Evolutionary conservation across 2,113 vertebrate genomes (phyloP).

Genomic region (Syngnathus scovelli): DNA sequence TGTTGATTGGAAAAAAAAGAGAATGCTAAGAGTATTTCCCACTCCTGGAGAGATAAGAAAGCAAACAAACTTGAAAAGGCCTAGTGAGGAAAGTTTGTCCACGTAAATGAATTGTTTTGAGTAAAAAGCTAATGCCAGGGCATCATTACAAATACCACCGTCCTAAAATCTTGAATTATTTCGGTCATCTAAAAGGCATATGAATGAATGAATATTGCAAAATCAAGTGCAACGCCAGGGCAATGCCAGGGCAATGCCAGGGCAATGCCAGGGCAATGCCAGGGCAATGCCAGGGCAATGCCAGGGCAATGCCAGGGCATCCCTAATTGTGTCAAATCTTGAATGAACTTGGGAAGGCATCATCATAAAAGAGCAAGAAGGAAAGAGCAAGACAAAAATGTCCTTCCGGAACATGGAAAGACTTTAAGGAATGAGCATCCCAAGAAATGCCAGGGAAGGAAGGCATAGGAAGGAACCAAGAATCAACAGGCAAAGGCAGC

Average conservation of each 20-base stretch:
- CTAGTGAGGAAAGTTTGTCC: neutral
- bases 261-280: too few species aligned
- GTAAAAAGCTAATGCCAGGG: neutral
- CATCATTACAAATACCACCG: neutral
- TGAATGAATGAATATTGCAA: neutral
- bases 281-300: too few species aligned
- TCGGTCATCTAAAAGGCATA: neutral
- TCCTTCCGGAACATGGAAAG: neutral
- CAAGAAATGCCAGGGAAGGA: too few species aligned
- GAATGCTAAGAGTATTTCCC: neutral
- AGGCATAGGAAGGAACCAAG: too few species aligned
- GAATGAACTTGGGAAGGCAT: too few species aligned
- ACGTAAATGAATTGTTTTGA: too few species aligned
- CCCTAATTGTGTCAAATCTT: too few species aligned
- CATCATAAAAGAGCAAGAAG: too few species aligned
- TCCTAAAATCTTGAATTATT: neutral
- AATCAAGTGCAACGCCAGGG: too few species aligned
- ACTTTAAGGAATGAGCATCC: neutral
- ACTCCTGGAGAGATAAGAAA: too few species aligned
- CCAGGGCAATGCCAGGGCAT: neutral
- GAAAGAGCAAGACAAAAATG: neutral
- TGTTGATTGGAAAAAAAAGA: neutral
- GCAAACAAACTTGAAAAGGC: neutral
- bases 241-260: too few species aligned
- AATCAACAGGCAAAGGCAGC: too few species aligned